Evolutionary conservation across 2,888 invertebrate species (phyloP).

Genomic region (Coecobrya sp.): DNA sequence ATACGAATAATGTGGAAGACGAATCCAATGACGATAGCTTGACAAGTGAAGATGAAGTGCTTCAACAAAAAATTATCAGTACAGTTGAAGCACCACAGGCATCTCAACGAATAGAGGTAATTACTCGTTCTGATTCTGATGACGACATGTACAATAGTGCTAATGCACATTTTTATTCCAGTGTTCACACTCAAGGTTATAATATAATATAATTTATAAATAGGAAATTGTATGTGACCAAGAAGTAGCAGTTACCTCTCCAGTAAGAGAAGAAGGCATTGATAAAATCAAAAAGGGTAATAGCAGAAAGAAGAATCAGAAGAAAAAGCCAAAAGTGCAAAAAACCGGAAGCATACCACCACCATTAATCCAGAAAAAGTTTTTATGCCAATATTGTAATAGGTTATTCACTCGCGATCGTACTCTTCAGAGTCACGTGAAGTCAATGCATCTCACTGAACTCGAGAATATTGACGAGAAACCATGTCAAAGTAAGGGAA

Average conservation of each 20-base stretch:
- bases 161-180: background rate
- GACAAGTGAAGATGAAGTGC: too few species aligned
- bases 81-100: too few species aligned
- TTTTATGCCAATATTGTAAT: background rate
- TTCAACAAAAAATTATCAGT: too few species aligned
- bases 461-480: background rate
- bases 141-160: background rate
- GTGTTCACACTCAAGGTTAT: background rate
- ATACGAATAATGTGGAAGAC: background rate
- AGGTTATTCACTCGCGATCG: background rate
- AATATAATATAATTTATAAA: background rate
- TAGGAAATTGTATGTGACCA: background rate
- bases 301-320: too few species aligned
- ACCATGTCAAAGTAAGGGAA: too few species aligned
- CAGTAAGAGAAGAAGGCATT: background rate
- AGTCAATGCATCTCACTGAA: background rate
- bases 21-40: too few species aligned
- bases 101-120: background rate
- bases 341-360: too few species aligned
- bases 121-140: background rate
- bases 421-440: background rate
- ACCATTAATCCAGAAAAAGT: background rate
- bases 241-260: background rate
- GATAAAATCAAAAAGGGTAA: background rate
- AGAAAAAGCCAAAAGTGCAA: too few species aligned